A percentile compares a stretch with the other conserved stretches of the same genome.
Evolutionary conservation across 2,113 vertebrate species (phyloP).

Genomic region (Dryoscopus gambensis): DNA sequence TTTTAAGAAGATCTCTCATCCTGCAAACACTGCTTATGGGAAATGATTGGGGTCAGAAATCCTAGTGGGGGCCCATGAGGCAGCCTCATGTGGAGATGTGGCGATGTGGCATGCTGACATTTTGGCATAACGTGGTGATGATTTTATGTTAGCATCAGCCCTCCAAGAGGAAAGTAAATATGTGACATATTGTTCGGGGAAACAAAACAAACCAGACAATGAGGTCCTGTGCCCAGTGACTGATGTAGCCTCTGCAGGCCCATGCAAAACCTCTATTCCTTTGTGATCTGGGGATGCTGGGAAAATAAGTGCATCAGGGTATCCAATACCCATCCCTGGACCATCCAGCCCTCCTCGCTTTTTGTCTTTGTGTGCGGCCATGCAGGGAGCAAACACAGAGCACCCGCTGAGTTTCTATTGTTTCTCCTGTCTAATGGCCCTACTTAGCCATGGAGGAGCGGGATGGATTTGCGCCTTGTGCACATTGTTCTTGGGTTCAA

Average conservation of each 20-base stretch:
- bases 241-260: constrained; percentile 30
- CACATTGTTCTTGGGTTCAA: constrained; percentile 61
- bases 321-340: constrained; percentile 36
- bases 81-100: constrained; percentile 38
- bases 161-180: constrained; percentile 56
- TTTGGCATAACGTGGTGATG: constrained; percentile 37
- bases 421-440: constrained; percentile 63
- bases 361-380: constrained; percentile 59
- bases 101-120: constrained; percentile 13
- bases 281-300: constrained; percentile 46
- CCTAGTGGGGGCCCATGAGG: not conserved
- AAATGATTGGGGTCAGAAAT: constrained; percentile 48
- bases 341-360: constrained; percentile 38
- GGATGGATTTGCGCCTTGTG: constrained; percentile 46
- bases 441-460: constrained; percentile 50
- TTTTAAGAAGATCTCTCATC: constrained; percentile 49
- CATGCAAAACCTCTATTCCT: constrained; percentile 15
- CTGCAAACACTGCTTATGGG: constrained; percentile 35
- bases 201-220: constrained; percentile 63
- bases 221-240: constrained; percentile 40
- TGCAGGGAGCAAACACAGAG: constrained; percentile 50
- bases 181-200: constrained; percentile 55
- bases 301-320: constrained; percentile 42
- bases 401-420: constrained; percentile 52
- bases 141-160: constrained; percentile 33